Evolutionary conservation across 2,113 vertebrate genomes (phyloP).

Genomic region (Euleptes europaea): DNA sequence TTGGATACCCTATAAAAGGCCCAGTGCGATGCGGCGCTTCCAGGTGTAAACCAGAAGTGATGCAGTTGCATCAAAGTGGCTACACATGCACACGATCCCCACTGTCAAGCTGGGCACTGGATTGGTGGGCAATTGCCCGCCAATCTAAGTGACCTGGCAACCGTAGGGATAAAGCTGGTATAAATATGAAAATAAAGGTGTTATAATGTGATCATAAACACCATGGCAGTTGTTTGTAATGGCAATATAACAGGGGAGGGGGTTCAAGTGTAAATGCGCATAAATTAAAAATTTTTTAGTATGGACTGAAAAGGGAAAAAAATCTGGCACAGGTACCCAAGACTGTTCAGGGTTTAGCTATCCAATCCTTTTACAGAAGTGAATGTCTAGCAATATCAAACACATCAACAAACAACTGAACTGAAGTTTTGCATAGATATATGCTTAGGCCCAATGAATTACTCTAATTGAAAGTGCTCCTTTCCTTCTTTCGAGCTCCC

Average conservation of each 20-base stretch:
- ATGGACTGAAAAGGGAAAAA: background rate
- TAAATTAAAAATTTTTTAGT: no score
- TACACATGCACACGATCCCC: no score
- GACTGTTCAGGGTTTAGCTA: background rate
- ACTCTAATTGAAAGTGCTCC: background rate
- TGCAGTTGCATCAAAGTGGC: no score
- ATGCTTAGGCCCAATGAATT: background rate
- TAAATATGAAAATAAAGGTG: background rate
- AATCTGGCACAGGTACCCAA: background rate
- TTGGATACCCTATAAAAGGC: no score
- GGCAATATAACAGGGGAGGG: background rate
- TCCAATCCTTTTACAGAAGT: background rate
- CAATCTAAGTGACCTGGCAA: no score
- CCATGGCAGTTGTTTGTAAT: background rate
- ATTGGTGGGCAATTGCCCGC: no score
- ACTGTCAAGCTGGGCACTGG: no score
- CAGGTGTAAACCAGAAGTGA: no score
- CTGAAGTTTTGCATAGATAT: background rate
- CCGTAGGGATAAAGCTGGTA: no score
- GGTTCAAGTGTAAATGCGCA: no score
- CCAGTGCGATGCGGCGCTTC: no score
- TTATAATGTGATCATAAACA: background rate
- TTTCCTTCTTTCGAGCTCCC: background rate
- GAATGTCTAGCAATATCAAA: background rate
- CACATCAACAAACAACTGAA: background rate